Base-by-base conservation (phyloP, 1,140 invertebrate species). In the Plectus sambesii region DNA sequence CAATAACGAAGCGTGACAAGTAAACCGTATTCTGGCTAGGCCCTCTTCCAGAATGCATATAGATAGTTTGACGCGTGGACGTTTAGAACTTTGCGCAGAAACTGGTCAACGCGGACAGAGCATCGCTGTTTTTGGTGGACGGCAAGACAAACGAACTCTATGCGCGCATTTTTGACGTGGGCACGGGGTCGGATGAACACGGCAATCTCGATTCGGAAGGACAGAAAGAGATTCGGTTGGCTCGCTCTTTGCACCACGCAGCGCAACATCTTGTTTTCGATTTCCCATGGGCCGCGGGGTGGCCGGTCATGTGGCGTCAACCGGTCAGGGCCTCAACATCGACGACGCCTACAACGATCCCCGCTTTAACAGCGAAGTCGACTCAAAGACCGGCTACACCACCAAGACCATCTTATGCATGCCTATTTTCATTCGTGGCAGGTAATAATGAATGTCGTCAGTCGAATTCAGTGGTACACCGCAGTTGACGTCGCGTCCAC, bases 241-340 rank as follows among this genome's bases (percentile, higher is more conserved):
- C 20, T 12, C 20, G 17, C 9, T 9, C 30, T 24, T 19, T 15
- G 26, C 35, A 27, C 25, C 1, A 54, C 12, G 49, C 4, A 17
- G 23, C 8, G 19, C n/a, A 1, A 41, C 47, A 54, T 61, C 35
- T 23, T 33, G 26, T 51, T 58, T 5, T 52, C 79, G 79, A 59
- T 96, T 97, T 75, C 88, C 90, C 5, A 92, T 96, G 61, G 90
- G 92, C 70, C 81, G 92, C 58, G 92, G 89, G 17, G 89, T 80
- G 20, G 93, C 87, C 6, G 87, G 88, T 37, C 82, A 87, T 71
- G 89, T 93, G 19, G 88, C 89, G 25, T 85, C 86, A n/a, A 92
- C 87, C 22, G 89, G 88, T 49, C 83, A 92, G 76, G 84, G 87
- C 2, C 73, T 86, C 15, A 69, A 68, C 51, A 68, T 69, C 19